Base-by-base conservation (phyloP, 2,113 vertebrate species). In the Prochilodus magdalenae region DNA sequence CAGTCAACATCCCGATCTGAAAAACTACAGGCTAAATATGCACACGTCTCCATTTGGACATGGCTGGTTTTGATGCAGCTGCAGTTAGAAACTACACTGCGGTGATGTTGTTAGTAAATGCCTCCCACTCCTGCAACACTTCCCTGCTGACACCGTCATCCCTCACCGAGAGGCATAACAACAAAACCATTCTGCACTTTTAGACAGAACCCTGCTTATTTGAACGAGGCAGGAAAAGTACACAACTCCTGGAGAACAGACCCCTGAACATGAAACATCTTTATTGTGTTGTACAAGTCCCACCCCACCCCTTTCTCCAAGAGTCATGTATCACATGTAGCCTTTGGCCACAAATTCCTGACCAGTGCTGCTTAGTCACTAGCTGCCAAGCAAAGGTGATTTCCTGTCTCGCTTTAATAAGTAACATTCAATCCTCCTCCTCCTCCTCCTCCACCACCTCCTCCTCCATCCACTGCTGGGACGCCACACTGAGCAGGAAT, bases 361-460 rank as follows among this genome's bases (percentile, higher is more conserved):
- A 51, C 57, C 70, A 24, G 57, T 0, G 22, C 57, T 73, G 70
- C 14, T 73, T 65, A 80, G 79, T 36, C 26, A 3, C 26, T 49
- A 80, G 69, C 70, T 62, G 60, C 59, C 69, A 73, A 63, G 57
- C 70, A 24, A 60, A 13, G 57, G 53, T 73, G 78, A 73, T 73
- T 80, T 80, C 79, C 79, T 80, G 79, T 65, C 79, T 80, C 14
- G 22, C 69, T 73, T 71, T 80, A 73, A 80, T 80, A 63, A 80
- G 79, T 33, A 63, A 80, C 79, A 80, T 65, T 73, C 40, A 27
- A 27, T 53, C 29, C 70, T 80, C 40, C 70, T 63, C 40, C 59
- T 57, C 47, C 30, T 78, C 51, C 51, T 55, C 15, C n/a, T n/a
- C n/a, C n/a, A n/a, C 29, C 70, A 73, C 40, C 70, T 63, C 40